These are phyloP conservation scores for Drosophila mimica DNA, from an alignment of 2,888 invertebrate species.

Conservation along the genomic window DNA sequence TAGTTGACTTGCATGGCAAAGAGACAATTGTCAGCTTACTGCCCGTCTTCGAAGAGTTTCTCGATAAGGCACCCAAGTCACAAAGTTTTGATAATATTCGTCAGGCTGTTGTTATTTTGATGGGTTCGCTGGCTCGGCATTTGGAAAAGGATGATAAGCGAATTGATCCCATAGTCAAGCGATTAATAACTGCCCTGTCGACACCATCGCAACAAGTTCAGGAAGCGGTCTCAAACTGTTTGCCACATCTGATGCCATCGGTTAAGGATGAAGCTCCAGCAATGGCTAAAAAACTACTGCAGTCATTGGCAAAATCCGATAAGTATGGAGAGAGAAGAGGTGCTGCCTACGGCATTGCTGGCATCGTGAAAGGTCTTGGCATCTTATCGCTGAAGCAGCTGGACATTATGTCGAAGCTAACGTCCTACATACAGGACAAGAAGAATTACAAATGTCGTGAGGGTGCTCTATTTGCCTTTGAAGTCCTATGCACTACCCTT, in stretches of 20 bases:
- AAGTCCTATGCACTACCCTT: conserved; percentile 95
- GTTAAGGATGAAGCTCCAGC: conserved; percentile 95
- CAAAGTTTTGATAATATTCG: conserved; percentile 96
- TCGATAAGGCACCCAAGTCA: conserved; percentile 96
- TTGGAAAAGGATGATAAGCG: conserved; percentile 95
- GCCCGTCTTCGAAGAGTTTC: conserved; percentile 96
- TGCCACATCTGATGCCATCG: conserved; percentile 96
- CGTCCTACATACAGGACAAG: conserved; percentile 97
- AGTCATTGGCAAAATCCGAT: conserved; percentile 94
- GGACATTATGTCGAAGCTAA: conserved; percentile 97
- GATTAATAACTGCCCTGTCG: conserved; percentile 95
- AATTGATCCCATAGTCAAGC: conserved; percentile 96
- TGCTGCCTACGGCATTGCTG: conserved; percentile 98
- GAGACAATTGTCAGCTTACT: conserved; percentile 91
- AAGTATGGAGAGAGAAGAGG: conserved; percentile 94
- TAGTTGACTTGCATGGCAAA: conserved; percentile 97
- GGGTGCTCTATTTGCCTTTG: conserved; percentile 98
- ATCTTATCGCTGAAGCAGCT: conserved; percentile 97
- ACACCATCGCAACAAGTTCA: conserved; percentile 99
- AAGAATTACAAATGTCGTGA: conserved; percentile 97
- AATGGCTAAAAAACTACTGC: conserved; percentile 94
- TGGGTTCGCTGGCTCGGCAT: conserved; percentile 98
- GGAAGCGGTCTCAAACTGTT: conserved; percentile 98
- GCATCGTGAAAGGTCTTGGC: conserved; percentile 98
- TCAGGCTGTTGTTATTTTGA: conserved; percentile 97